Conservation (phyloP, 2,113 vertebrate genomes). For the Gnathonemus longibarbis region DNA sequence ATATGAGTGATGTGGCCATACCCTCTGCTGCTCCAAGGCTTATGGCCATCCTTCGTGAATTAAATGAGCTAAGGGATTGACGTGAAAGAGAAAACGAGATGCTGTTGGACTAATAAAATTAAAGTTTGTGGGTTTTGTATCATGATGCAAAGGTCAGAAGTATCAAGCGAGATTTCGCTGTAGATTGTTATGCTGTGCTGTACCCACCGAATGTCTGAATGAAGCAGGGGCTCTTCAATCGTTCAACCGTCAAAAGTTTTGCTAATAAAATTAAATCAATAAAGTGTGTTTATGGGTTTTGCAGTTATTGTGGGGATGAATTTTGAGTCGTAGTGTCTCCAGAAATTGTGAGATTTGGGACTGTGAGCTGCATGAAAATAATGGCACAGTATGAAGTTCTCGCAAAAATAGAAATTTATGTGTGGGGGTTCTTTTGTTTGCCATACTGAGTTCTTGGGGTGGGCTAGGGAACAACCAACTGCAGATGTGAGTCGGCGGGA, state of each 20-base stretch:
- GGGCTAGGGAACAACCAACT: not conserved
- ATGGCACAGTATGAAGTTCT: not conserved
- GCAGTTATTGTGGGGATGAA: not conserved
- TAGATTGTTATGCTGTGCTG: not conserved
- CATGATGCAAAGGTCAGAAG: constrained; percentile 23
- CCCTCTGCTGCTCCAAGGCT: constrained; percentile 47
- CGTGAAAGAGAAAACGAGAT: constrained; percentile 42
- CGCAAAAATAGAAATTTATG: not conserved
- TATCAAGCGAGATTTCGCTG: not conserved
- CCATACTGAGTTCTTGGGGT: not conserved
- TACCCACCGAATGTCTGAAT: not conserved
- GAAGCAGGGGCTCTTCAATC: not conserved
- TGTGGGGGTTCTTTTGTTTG: not conserved
- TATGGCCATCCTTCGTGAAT: constrained; percentile 51
- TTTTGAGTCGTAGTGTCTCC: not conserved
- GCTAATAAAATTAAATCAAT: not conserved
- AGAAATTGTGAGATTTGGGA: not conserved
- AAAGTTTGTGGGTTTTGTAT: constrained; percentile 14
- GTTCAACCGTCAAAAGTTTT: not conserved
- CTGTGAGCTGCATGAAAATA: not conserved
- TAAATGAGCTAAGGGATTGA: constrained; percentile 52
- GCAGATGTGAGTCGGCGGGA: not conserved
- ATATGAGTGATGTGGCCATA: constrained; percentile 52
- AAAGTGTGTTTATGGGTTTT: not conserved
- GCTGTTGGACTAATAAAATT: constrained; percentile 30